Conservation (phyloP, 2,888 invertebrate species). For the Mesoligia furuncula region DNA sequence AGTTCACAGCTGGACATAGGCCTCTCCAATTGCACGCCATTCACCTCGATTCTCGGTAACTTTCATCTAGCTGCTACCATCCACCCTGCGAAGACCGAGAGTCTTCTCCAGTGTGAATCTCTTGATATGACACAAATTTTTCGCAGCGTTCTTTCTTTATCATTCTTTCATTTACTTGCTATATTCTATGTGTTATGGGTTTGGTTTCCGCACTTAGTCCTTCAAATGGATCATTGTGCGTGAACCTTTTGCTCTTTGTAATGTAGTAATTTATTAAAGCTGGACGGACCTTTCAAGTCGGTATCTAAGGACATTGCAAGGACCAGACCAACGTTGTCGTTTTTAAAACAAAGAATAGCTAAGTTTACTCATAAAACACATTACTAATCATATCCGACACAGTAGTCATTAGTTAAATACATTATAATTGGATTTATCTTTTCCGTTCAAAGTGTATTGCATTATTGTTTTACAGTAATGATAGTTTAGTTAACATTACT, state of each 20-base stretch:
- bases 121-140: background rate
- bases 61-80: background rate
- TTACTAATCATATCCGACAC: background rate
- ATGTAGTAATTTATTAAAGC: background rate
- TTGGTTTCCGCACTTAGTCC: no score
- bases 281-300: background rate
- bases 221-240: no score
- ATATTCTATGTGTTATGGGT: no score
- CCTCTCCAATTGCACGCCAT: background rate
- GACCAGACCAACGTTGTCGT: background rate
- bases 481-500: constrained; percentile 18
- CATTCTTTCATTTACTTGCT: background rate
- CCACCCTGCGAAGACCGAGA: background rate
- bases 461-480: constrained; percentile 18
- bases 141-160: background rate
- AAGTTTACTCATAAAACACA: background rate
- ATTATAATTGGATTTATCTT: constrained; percentile 36
- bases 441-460: constrained; percentile 26
- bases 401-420: constrained; percentile 31
- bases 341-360: constrained; percentile 9
- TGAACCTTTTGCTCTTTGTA: no score
- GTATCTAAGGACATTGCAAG: background rate
- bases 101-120: background rate
- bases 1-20: background rate
- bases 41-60: background rate